A percentile compares a stretch with the other conserved stretches of the same genome.
Conservation (phyloP, 2,113 vertebrate genomes). For the Chlorodrepanis virens region DNA sequence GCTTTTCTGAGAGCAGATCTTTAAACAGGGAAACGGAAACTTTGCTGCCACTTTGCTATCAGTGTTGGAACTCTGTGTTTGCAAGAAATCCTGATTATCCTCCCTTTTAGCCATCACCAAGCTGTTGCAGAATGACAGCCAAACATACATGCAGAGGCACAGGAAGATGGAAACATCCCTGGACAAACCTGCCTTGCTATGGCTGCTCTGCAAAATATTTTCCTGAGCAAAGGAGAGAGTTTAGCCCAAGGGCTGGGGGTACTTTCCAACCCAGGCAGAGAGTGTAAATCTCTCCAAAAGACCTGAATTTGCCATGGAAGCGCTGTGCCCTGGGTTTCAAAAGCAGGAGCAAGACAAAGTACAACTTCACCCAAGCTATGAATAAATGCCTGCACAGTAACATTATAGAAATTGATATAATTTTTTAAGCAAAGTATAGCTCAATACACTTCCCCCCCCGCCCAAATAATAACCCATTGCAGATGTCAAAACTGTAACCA, state of each 20-base stretch:
- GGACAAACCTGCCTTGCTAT: background rate
- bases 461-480: background rate
- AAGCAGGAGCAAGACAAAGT: background rate
- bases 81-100: background rate
- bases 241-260: background rate
- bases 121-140: background rate
- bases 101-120: background rate
- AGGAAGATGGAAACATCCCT: background rate
- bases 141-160: background rate
- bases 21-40: background rate
- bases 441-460: background rate
- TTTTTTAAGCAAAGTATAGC: background rate
- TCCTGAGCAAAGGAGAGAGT: background rate
- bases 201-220: background rate
- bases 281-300: background rate
- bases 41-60: background rate
- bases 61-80: background rate
- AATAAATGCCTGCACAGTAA: background rate
- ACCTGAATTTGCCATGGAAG: background rate
- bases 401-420: background rate
- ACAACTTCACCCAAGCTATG: background rate
- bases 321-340: rapidly evolving
- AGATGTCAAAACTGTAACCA: background rate
- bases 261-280: background rate
- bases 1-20: background rate